These are phyloP conservation scores for Cryptocephalus primarius DNA, from an alignment of 2,888 invertebrate species.

Conservation along the genomic window DNA sequence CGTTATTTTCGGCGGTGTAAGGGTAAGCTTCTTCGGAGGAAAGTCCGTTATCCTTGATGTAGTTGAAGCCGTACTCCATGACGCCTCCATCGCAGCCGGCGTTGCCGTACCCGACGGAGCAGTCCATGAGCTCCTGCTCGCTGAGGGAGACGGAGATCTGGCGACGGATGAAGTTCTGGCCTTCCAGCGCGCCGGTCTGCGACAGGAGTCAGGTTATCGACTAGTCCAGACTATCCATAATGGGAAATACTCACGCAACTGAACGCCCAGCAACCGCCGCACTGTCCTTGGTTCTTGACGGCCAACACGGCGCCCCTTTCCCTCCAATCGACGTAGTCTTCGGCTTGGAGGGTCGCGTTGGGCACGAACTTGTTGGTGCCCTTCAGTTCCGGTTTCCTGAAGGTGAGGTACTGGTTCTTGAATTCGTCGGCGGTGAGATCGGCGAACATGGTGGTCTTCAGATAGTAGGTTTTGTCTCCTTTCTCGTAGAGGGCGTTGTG, in stretches of 20 bases:
- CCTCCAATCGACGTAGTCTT: slow-evolving; percentile 2
- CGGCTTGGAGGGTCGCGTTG: not conserved
- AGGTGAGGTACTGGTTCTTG: not conserved
- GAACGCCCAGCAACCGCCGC: slow-evolving; percentile 6
- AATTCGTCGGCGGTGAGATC: slow-evolving; percentile 4
- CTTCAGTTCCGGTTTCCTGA: not conserved
- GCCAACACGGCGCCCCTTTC: not conserved
- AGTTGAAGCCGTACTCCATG: slow-evolving; percentile 66
- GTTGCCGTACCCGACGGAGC: slow-evolving; percentile 55
- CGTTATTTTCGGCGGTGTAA: slow-evolving; percentile 37
- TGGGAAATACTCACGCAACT: slow-evolving; percentile 3
- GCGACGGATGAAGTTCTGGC: slow-evolving; percentile 71
- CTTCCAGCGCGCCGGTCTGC: slow-evolving; percentile 80
- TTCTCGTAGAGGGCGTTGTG: slow-evolving; percentile 3
- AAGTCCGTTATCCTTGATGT: slow-evolving; percentile 68
- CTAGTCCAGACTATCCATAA: not conserved
- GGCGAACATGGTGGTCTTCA: slow-evolving; percentile 1
- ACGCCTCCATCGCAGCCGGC: slow-evolving; percentile 75
- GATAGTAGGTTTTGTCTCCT: slow-evolving; percentile 3
- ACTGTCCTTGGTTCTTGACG: slow-evolving; percentile 2
- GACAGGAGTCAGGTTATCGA: too few relatives aligned
- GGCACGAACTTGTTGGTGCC: not conserved
- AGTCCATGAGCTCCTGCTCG: slow-evolving; percentile 73
- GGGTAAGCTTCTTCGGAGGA: slow-evolving; percentile 77
- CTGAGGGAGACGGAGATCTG: slow-evolving; percentile 75